These are phyloP conservation scores for Apaloderma vittatum DNA, from an alignment of 2,113 vertebrate genomes.

Conservation along the genomic window DNA sequence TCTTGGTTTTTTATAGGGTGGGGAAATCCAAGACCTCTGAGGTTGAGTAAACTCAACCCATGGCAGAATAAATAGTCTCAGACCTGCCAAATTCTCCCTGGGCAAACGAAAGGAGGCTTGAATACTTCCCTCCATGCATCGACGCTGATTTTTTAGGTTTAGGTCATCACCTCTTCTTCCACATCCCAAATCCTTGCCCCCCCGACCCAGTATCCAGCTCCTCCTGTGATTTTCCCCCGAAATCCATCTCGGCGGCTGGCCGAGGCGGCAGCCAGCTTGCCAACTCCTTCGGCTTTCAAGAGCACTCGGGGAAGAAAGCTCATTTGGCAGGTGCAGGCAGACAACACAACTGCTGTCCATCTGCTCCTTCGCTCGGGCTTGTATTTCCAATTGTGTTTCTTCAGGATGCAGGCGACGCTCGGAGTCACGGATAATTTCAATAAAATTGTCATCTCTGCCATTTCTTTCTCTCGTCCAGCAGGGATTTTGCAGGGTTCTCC, in stretches of 20 bases:
- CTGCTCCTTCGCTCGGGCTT: constrained; percentile 3
- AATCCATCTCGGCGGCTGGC: rapidly evolving
- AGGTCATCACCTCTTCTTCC: background rate
- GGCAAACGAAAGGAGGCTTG: background rate
- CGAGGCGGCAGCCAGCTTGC: background rate
- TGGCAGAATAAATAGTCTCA: background rate
- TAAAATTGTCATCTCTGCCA: background rate
- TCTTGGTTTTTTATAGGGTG: background rate
- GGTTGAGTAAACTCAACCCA: background rate
- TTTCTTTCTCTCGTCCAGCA: background rate
- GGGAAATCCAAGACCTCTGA: background rate
- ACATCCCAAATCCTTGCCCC: background rate
- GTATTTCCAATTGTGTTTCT: background rate
- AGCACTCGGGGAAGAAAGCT: background rate
- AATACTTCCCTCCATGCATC: rapidly evolving
- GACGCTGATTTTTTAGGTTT: rapidly evolving
- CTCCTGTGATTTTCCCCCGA: background rate
- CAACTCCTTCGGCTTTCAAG: constrained; percentile 5
- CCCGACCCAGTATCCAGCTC: background rate
- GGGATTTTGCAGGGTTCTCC: background rate
- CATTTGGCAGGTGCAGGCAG: constrained; percentile 36
- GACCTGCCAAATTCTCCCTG: background rate
- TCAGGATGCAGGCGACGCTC: background rate
- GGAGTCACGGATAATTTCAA: rapidly evolving
- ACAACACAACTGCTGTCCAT: constrained; percentile 48